Base-by-base conservation (phyloP, 2,797 vertebrate species). In the Sebastolobus alascanus region DNA sequence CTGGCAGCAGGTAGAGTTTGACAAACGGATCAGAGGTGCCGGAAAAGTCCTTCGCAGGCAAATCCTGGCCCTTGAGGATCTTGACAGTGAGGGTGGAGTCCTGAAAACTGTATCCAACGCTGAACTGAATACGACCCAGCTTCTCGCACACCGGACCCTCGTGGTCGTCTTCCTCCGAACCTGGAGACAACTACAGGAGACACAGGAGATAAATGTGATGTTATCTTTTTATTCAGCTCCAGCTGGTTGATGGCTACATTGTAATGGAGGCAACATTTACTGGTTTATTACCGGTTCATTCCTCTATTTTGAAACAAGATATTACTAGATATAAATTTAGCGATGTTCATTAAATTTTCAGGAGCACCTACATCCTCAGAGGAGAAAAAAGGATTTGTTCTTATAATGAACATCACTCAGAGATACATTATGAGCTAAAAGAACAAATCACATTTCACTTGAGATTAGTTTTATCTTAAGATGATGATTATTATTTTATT, bases 21-120 rank as follows among this genome's bases (percentile, higher is more conserved):
- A 99, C 98, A 0, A 99, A 99, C 22, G 98, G 98, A 90, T 99
- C 98, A 2, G 98, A 99, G 87, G 98, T 99, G 86, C 98, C 98
- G 0, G 98, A 99, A 94, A 99, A 99, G 92, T 99, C 98, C 94
- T 99, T 99, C 64, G 98, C 98, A 0, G 98, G 98, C 88, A 99
- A 95, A 89, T 99, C 98, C 91, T 99, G 97, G 2, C 97, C 98
- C 92, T 99, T 99, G 89, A 99, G 96, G 86, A 99, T 98, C 95
- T 99, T 99, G 75, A 99, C 98, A 0, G 98, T 99, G 90, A 99
- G 96, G 11, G 98, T 99, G 81, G 98, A 99, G 92, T 99, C 98
- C 92, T 99, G 98, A 95, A 99, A 99, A 94, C 97, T 99, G 96
- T 99, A 99, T 82, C 98, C 98, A 0, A 99, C 97, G 2, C 98